Base-by-base conservation (phyloP, 2,797 vertebrate species). In the Rhinella marina region DNA sequence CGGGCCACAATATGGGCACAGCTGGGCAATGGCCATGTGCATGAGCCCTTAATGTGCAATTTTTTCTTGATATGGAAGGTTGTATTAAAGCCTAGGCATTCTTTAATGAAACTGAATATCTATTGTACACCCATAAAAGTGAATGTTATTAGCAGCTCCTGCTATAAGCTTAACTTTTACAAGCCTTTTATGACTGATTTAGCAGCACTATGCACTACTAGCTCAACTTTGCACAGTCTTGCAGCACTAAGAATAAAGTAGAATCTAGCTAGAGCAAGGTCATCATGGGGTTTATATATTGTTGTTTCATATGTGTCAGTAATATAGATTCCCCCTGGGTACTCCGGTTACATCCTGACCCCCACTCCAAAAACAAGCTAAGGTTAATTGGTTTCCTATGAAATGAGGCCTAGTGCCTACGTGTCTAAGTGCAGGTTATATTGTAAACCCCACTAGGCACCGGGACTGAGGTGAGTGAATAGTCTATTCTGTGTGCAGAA, bases 311-410 rank as follows among this genome's bases (percentile, higher is more conserved):
- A 21, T 59, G n/a, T 62, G 27, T 81, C 29, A 41, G 19, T 81
- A 64, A 81, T 81, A 62, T 64, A 64, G 57, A 81, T 64, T 41
- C 48, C 29, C 62, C 25, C 32, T 14, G 57, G 75, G 50, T 77
- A 25, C 25, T 77, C n/a, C 13, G 25, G 23, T 77, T 77, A 52
- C 50, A 77, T 76, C 48, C 73, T 4, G 0, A 21, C 72, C 72
- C 72, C 41, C 32, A 50, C 41, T 52, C 73, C 73, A 32, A 80
- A 78, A 85, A 84, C 23, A 50, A 61, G 19, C 73, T 75, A 54
- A 76, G 73, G 19, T 75, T 23, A 73, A 19, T n/a, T 41, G 62
- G 29, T 59, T 25, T 21, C 57, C 23, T 12, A 8, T 61, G 78
- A n/a, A 52, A 12, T 76, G n/a, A 73, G 70, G 16, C 73, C 73